Base-by-base conservation (phyloP, 1,140 invertebrate species). In the Drosophila prosaltans region DNA sequence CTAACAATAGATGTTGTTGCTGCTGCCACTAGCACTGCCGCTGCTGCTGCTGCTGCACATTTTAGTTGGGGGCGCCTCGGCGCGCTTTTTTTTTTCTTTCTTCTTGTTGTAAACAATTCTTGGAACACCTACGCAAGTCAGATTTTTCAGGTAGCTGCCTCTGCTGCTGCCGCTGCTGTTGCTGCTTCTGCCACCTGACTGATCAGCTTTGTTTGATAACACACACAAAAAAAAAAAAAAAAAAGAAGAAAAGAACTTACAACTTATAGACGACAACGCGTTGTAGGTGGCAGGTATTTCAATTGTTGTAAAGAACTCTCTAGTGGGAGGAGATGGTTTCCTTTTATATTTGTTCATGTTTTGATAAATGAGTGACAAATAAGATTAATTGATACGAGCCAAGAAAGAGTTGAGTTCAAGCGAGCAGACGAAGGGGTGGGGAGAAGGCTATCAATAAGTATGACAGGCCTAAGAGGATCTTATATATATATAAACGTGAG, bases 121-220 rank as follows among this genome's bases (percentile, higher is more conserved):
- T 84, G 78, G 72, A 89, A 90, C 85, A 82, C 85, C 85, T 84
- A 85, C 85, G 70, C 85, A 70, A 64, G 74, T 45, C 74, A 77
- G 66, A 43, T 72, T 74, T 64, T 65, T 61, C 69, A 83, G 80
- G 84, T 84, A 85, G 81, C 80, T 67, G 63, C 70, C 65, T 72
- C 74, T 41, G 40, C 75, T 71, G 67, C 81, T 80, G 80, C 72
- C 74, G 72, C 81, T 30, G 4, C 69, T 41, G 41, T 72, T 71
- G 67, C 81, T 80, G 81, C 72, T 78, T 69, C 81, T 88, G 83
- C 80, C 84, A 88, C 83, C 84, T 88, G 83, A 83, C 84, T 88
- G 84, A 88, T 88, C 84, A 84, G 80, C 84, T 78, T 84, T 89
- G 80, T 88, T 89, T 88, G 84, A 88, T 88, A 88, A 88, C 80